phyloP scores from a whole-genome alignment of 2,113 vertebrate species.

The Engystomops pustulosus region DNA sequence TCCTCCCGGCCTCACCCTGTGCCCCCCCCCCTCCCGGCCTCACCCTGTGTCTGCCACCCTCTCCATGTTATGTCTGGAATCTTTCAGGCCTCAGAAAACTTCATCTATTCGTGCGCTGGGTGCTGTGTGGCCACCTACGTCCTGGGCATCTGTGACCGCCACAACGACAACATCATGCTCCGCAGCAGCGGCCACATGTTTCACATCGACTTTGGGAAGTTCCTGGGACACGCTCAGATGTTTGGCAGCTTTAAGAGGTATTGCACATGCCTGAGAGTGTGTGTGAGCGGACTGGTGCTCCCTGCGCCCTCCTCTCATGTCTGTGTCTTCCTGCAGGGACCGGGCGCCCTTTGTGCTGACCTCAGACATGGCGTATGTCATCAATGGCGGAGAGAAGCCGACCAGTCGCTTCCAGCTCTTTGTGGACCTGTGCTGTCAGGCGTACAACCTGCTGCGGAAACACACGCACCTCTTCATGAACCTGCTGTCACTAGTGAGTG shows the following conservation, averaged over 20 bases:
- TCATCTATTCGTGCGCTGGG: constrained; percentile 97
- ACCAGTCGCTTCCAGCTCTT: constrained; percentile 98
- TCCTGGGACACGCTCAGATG: constrained; percentile 97
- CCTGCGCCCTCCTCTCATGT: too few relatives aligned
- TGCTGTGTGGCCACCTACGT: constrained; percentile 98
- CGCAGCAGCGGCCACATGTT: constrained; percentile 97
- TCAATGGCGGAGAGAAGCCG: constrained; percentile 95
- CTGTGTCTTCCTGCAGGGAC: constrained; percentile 77
- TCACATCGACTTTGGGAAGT: constrained; percentile 98
- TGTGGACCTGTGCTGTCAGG: constrained; percentile 94
- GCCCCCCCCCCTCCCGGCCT: too few relatives aligned
- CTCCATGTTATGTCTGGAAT: too few relatives aligned
- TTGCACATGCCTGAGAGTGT: too few relatives aligned
- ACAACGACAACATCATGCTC: constrained; percentile 99
- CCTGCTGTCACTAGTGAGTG: constrained; percentile 90
- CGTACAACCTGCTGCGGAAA: constrained; percentile 97
- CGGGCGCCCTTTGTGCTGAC: constrained; percentile 96
- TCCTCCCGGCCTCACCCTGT: too few relatives aligned
- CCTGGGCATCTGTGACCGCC: constrained; percentile 95
- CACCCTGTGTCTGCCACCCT: too few relatives aligned
- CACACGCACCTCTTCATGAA: constrained; percentile 93
- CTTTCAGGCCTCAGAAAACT: constrained; percentile 93
- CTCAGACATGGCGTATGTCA: constrained; percentile 98
- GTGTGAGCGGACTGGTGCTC: too few relatives aligned
- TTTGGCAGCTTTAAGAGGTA: constrained; percentile 98